Conservation (phyloP, 2,888 invertebrate species). For the Apamea epomidion region DNA sequence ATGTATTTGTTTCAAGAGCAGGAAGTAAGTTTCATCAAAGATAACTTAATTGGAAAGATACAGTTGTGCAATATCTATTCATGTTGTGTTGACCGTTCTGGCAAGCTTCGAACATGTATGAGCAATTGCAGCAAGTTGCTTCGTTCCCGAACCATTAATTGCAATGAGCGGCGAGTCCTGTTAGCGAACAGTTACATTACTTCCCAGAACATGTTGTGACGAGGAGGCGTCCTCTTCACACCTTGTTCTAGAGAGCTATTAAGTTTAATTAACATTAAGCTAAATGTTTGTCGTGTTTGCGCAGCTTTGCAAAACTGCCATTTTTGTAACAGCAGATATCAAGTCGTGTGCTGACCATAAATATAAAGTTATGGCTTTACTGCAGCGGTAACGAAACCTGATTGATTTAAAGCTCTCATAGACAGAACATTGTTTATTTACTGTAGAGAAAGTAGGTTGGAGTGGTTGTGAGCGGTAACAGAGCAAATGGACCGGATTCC, state of each 20-base stretch:
- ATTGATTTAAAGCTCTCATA: conserved; percentile 42
- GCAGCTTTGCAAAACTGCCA: conserved; percentile 8
- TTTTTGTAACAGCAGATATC: conserved; percentile 8
- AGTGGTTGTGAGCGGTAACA: conserved; percentile 32
- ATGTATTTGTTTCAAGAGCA: conserved; percentile 6
- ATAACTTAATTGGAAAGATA: background rate
- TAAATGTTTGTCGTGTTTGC: conserved; percentile 2
- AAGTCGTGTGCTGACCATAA: conserved; percentile 33
- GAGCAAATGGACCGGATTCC: conserved; percentile 65
- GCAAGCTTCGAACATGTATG: conserved; percentile 33
- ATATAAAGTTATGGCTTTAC: conserved; percentile 19
- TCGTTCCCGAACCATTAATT: conserved; percentile 37
- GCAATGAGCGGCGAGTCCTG: conserved; percentile 34
- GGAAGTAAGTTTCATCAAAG: background rate
- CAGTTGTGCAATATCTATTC: conserved; percentile 8
- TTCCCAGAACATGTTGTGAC: background rate
- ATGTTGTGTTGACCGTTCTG: conserved; percentile 27
- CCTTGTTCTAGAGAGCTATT: background rate
- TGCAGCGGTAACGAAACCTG: conserved; percentile 11
- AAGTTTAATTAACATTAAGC: background rate
- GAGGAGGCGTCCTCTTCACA: conserved; percentile 3
- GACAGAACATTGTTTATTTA: conserved; percentile 60
- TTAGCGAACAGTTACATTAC: conserved; percentile 17
- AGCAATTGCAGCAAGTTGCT: conserved; percentile 39
- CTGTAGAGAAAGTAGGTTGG: conserved; percentile 61